These are phyloP conservation scores for Trisateles emortualis DNA, from an alignment of 2,888 invertebrate species.

Conservation along the genomic window DNA sequence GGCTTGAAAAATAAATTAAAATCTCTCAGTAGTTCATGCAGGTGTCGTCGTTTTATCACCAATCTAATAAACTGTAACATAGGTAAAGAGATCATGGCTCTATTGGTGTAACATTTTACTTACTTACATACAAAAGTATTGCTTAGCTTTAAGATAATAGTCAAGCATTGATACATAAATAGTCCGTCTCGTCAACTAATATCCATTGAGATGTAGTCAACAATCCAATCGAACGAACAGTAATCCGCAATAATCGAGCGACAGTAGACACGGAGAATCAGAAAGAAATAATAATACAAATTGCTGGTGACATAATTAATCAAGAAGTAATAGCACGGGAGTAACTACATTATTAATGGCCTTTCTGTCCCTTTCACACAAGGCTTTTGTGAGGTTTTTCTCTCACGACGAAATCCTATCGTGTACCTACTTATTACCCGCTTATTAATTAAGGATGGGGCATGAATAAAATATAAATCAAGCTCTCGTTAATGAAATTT, in stretches of 20 bases:
- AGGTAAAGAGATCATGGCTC: too few relatives aligned
- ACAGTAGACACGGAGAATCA: slow-evolving; percentile 23
- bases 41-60: too few relatives aligned
- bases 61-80: too few relatives aligned
- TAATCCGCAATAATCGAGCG: slow-evolving; percentile 42
- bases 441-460: slow-evolving; percentile 49
- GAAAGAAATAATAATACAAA: slow-evolving; percentile 46
- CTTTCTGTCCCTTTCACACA: slow-evolving; percentile 34
- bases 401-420: slow-evolving; percentile 40
- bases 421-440: slow-evolving; percentile 46
- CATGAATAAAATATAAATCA: slow-evolving; percentile 50
- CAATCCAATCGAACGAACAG: slow-evolving; percentile 35
- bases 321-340: slow-evolving; percentile 53
- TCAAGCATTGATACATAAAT: slow-evolving; percentile 32
- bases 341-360: slow-evolving; percentile 58
- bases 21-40: too few relatives aligned
- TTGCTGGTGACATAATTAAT: slow-evolving; percentile 62
- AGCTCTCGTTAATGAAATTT: slow-evolving; percentile 43
- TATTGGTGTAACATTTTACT: too few relatives aligned
- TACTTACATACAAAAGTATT: too few relatives aligned
- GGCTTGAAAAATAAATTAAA: too few relatives aligned
- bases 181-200: slow-evolving; percentile 31
- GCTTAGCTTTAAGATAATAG: background rate
- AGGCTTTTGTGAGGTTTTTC: slow-evolving; percentile 31
- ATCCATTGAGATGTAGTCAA: slow-evolving; percentile 38